A percentile compares a stretch with the other conserved stretches of the same genome.
Conservation (phyloP, 1,140 invertebrate species). For the Orius insidiosus region DNA sequence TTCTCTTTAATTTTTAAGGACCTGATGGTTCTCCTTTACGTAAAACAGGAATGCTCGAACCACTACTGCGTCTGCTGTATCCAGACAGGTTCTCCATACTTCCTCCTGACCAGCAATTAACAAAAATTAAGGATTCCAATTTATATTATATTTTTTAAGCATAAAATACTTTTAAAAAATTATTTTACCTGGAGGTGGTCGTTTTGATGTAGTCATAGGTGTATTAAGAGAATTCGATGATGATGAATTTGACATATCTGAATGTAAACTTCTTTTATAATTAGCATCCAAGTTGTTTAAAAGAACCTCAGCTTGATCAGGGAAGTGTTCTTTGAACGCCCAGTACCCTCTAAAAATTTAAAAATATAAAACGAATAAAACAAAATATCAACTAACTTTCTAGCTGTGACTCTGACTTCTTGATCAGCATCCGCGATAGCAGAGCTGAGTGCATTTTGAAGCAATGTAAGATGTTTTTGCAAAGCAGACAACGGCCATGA, state of each 20-base stretch:
- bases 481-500: conserved; percentile 67
- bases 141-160: neutral
- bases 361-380: conserved; percentile 15
- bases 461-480: conserved; percentile 56
- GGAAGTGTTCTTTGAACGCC: conserved; percentile 80
- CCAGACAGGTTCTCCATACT: conserved; percentile 14
- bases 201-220: neutral
- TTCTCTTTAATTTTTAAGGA: conserved; percentile 1
- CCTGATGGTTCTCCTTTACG: conserved; percentile 13
- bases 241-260: conserved; percentile 16
- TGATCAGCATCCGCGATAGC: conserved; percentile 84
- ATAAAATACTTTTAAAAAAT: too few species aligned
- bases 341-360: conserved; percentile 59
- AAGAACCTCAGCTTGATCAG: conserved; percentile 70
- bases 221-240: conserved; percentile 21
- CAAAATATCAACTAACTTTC: conserved; percentile 36
- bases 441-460: conserved; percentile 74
- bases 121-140: neutral
- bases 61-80: conserved; percentile 5
- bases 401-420: conserved; percentile 57
- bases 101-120: conserved; percentile 4
- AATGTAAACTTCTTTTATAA: conserved; percentile 38
- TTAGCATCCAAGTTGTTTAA: conserved; percentile 65
- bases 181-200: conserved; percentile 3
- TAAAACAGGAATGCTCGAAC: conserved; percentile 12